A percentile compares a stretch with the other conserved stretches of the same genome.
These are phyloP conservation scores for Gadopsis bispinosus DNA, from an alignment of 2,797 vertebrate species.

Conservation along the genomic window DNA sequence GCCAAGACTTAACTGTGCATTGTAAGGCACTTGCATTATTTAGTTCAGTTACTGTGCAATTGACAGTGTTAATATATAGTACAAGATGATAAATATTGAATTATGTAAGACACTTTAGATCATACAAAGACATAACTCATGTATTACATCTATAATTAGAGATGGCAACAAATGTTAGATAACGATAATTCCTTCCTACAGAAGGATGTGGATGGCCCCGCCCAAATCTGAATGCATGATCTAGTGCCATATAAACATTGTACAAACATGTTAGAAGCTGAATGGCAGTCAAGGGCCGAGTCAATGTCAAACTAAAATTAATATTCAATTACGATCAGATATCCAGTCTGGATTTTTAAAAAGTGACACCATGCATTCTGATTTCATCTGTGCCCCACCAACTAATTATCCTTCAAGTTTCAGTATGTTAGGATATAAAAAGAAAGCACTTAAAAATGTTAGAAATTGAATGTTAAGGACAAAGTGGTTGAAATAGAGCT, in stretches of 20 bases:
- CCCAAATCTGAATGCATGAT: conserved; percentile 41
- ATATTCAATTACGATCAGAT: neutral
- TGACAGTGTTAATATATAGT: conserved; percentile 63
- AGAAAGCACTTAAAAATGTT: conserved; percentile 36
- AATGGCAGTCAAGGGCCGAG: conserved; percentile 1
- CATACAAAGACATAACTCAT: conserved; percentile 44
- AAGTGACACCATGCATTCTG: conserved; percentile 37
- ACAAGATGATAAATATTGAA: conserved; percentile 56
- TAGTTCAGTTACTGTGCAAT: conserved; percentile 51
- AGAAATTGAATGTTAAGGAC: conserved; percentile 30
- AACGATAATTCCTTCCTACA: conserved; percentile 17
- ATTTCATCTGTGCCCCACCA: conserved; percentile 31
- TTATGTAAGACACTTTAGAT: conserved; percentile 53
- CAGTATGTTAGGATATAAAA: conserved; percentile 9
- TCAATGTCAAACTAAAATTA: neutral
- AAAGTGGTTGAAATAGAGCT: conserved; percentile 38
- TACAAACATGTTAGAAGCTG: neutral
- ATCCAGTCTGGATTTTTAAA: conserved; percentile 8
- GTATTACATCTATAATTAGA: conserved; percentile 52
- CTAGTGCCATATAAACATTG: neutral
- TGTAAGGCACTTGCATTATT: conserved; percentile 79
- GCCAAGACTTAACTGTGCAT: conserved; percentile 50
- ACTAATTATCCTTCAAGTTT: conserved; percentile 46
- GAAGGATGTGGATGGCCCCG: conserved; percentile 5
- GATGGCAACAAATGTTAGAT: conserved; percentile 47